These are phyloP conservation scores for Pipa parva DNA, from an alignment of 2,113 vertebrate species.

Conservation along the genomic window DNA sequence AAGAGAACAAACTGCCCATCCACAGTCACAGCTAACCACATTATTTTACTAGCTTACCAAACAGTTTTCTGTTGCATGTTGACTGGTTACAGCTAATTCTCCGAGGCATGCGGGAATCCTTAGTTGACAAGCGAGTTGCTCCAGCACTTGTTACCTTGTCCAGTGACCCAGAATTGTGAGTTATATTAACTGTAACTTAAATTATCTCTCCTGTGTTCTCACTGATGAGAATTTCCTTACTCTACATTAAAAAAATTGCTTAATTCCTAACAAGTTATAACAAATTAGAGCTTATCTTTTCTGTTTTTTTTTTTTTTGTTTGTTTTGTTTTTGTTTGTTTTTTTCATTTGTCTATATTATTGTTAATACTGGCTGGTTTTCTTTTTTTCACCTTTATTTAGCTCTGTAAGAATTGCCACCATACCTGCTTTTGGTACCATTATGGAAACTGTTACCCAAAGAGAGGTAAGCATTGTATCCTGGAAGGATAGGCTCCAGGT, in stretches of 20 bases:
- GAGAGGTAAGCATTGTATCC: slow-evolving; percentile 87
- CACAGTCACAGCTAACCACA: slow-evolving; percentile 68
- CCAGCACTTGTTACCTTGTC: slow-evolving; percentile 98
- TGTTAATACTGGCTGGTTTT: neutral
- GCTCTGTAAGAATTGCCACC: slow-evolving; percentile 96
- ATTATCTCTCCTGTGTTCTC: slow-evolving; percentile 45
- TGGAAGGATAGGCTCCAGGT: no score
- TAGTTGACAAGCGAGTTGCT: slow-evolving; percentile 98
- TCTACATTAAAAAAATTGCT: slow-evolving; percentile 54
- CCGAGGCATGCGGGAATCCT: slow-evolving; percentile 97
- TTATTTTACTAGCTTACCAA: slow-evolving; percentile 71
- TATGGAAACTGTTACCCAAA: slow-evolving; percentile 97
- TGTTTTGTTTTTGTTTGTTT: neutral
- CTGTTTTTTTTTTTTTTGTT: slow-evolving; percentile 2
- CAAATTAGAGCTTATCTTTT: slow-evolving; percentile 42
- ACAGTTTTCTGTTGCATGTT: slow-evolving; percentile 86
- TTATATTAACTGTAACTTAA: slow-evolving; percentile 77
- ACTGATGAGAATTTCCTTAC: slow-evolving; percentile 25
- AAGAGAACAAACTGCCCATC: slow-evolving; percentile 67
- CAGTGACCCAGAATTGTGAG: slow-evolving; percentile 99
- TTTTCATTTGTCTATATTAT: neutral
- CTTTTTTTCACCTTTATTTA: slow-evolving; percentile 64
- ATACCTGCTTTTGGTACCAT: slow-evolving; percentile 98
- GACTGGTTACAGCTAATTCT: slow-evolving; percentile 97
- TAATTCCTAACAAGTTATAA: slow-evolving; percentile 54